Percentiles rank a stretch among this genome's conserved stretches.
These are phyloP conservation scores for Aphodius granarius DNA, from an alignment of 2,888 invertebrate species.

Conservation along the genomic window DNA sequence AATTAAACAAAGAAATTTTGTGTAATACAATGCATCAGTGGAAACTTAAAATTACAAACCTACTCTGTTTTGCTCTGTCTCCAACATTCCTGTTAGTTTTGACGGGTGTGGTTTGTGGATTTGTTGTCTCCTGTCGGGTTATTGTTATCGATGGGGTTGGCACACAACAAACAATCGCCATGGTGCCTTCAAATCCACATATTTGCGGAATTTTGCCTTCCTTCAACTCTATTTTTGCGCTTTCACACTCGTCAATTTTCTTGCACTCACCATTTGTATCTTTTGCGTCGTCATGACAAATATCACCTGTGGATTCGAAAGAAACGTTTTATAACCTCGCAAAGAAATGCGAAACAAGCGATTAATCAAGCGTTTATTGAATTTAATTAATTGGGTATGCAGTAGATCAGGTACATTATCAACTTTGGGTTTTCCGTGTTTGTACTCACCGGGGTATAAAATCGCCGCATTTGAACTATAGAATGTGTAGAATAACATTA, in stretches of 20 bases:
- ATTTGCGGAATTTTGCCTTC: conserved; percentile 9
- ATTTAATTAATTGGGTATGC: too few relatives aligned
- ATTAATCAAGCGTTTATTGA: too few relatives aligned
- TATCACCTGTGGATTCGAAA: too few relatives aligned
- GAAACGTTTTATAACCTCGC: too few relatives aligned
- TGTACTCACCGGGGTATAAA: too few relatives aligned
- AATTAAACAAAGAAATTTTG: too few relatives aligned
- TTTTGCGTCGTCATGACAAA: conserved; percentile 5
- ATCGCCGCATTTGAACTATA: too few relatives aligned
- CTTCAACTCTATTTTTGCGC: neutral
- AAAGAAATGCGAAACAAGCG: too few relatives aligned
- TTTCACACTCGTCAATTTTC: neutral
- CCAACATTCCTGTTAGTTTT: neutral
- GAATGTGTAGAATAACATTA: too few relatives aligned
- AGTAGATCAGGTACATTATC: too few relatives aligned
- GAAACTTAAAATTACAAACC: neutral
- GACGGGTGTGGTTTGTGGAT: neutral
- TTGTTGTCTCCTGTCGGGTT: neutral
- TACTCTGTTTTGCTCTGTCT: conserved; percentile 19
- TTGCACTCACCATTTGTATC: neutral
- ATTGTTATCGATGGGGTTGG: neutral
- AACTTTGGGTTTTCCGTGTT: too few relatives aligned
- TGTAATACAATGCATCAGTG: too few relatives aligned
- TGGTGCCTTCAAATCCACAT: conserved; percentile 35
- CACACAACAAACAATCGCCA: conserved; percentile 39